Evolutionary conservation across 1,140 invertebrate species (phyloP).

Genomic region (Listronotus oregonensis): DNA sequence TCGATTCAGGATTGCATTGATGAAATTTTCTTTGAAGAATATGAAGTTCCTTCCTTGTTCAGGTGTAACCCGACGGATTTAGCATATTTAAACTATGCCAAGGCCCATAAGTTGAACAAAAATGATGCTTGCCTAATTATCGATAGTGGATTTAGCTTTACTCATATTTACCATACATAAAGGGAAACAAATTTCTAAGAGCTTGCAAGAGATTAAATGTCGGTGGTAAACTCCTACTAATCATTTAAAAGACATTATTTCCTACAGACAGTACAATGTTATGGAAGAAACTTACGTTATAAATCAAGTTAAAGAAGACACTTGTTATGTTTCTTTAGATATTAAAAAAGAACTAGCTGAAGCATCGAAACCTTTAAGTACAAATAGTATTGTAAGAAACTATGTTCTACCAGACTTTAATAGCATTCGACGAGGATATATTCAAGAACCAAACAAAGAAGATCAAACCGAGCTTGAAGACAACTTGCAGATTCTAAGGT

Average conservation of each 20-base stretch:
- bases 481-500: slow-evolving; percentile 78
- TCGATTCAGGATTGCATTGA: slow-evolving; percentile 91
- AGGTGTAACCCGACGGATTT: slow-evolving; percentile 78
- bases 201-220: slow-evolving; percentile 87
- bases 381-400: slow-evolving; percentile 73
- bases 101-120: slow-evolving; percentile 38
- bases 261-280: slow-evolving; percentile 95
- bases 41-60: slow-evolving; percentile 85
- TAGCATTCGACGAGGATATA: slow-evolving; percentile 67
- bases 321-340: slow-evolving; percentile 90
- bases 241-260: slow-evolving; percentile 97
- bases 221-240: slow-evolving; percentile 98
- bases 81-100: slow-evolving; percentile 59
- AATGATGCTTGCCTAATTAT: slow-evolving; percentile 73
- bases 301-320: slow-evolving; percentile 98
- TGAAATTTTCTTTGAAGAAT: slow-evolving; percentile 98
- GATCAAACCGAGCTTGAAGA: slow-evolving; percentile 61
- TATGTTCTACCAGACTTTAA: slow-evolving; percentile 82
- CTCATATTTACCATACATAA: slow-evolving; percentile 94
- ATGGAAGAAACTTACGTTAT: slow-evolving; percentile 99
- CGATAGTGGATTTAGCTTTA: slow-evolving; percentile 82
- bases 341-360: slow-evolving; percentile 85
- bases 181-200: slow-evolving; percentile 77
- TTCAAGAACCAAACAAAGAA: slow-evolving; percentile 51
- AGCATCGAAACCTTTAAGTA: slow-evolving; percentile 66